Evolutionary conservation across 2,113 vertebrate genomes (phyloP).

Genomic region (Speoplatyrhinus poulsoni): DNA sequence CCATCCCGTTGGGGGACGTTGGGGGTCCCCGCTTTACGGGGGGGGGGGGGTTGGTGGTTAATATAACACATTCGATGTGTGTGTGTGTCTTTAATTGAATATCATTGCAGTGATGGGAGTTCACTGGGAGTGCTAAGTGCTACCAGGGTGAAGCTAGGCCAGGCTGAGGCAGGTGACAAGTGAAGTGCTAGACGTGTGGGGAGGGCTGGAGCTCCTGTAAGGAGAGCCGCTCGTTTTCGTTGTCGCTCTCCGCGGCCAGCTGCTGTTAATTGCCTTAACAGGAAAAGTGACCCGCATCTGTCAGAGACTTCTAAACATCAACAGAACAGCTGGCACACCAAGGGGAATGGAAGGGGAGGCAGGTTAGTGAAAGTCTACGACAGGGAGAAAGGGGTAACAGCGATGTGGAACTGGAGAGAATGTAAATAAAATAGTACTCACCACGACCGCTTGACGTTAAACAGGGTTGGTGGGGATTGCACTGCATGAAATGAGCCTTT

Average conservation of each 20-base stretch:
- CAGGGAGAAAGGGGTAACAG: constrained; percentile 25
- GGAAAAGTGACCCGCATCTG: constrained; percentile 70
- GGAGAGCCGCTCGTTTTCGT: constrained; percentile 47
- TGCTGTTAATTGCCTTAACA: constrained; percentile 71
- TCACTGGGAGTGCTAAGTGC: constrained; percentile 23
- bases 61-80: too few species aligned
- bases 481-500: constrained; percentile 20
- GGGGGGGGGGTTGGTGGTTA: too few species aligned
- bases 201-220: constrained; percentile 61
- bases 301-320: constrained; percentile 47
- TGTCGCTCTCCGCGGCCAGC: constrained; percentile 20
- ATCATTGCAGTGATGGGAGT: constrained; percentile 5
- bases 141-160: constrained; percentile 36
- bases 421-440: constrained; percentile 1
- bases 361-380: constrained; percentile 9
- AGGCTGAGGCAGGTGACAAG: constrained; percentile 55
- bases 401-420: constrained; percentile 22
- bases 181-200: constrained; percentile 44
- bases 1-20: too few species aligned
- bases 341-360: background rate
- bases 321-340: constrained; percentile 63
- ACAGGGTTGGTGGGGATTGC: background rate
- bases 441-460: constrained; percentile 5
- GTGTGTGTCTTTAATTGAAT: too few species aligned
- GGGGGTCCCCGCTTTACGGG: too few species aligned